Base-by-base conservation (phyloP, 2,888 invertebrate species). In the Endomychus coccineus region DNA sequence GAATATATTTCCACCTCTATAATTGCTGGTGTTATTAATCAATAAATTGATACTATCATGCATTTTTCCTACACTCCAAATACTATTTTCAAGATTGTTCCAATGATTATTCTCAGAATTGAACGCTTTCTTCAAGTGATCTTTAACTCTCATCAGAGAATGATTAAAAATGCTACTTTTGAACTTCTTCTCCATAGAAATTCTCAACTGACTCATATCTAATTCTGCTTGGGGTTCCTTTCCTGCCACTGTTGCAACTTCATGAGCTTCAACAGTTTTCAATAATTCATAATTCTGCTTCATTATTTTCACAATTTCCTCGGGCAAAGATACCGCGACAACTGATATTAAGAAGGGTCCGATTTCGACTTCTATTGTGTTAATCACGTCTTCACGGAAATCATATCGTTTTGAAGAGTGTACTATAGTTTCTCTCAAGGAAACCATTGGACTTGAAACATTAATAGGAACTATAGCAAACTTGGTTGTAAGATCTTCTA, bases 391-490 rank as follows among this genome's bases (percentile, higher is more conserved):
- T 86, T 51, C 71, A 86, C 87, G 0, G 87, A 83, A 84, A 84
- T 87, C 59, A 86, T 90, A 2, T 82, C 66, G 55, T 77, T 84
- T 0, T 85, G 87, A 38, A 12, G 32, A 37, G 10, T 76, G 75
- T 1, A 94, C 75, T 34, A 98, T 77, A 0, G 97, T 98, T 68
- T 98, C 98, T 48, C 89, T 75, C 57, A 97, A 91, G 4, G 96
- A 88, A 1, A 98, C 96, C 52, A 98, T 96, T 0, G 97, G 97
- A 55, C 86, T 80, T 0, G 97, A 97, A 1, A 89, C 90, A 44
- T 81, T 81, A n/a, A 96, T 71, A 31, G 88, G 83, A 40, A 90
- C 78, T 61, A 83, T 83, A 0, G 87, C 89, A 67, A 89, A 94
- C 46, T 79, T 77, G 39, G 70, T 72, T 50, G 76, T 80, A 34